These are phyloP conservation scores for Dasypus novemcinctus DNA, from an alignment of 2,113 vertebrate genomes.

Conservation along the genomic window DNA sequence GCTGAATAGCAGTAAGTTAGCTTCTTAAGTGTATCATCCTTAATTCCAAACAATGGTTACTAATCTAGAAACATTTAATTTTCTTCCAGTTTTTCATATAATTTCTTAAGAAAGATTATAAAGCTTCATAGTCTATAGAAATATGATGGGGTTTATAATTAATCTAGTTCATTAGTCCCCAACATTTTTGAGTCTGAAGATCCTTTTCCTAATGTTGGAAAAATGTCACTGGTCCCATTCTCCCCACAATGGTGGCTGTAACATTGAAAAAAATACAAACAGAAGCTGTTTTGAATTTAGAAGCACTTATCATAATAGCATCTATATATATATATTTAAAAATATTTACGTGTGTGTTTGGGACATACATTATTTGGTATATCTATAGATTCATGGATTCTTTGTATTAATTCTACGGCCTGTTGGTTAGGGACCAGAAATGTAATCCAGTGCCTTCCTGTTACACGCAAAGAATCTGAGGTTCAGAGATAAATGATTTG, in stretches of 20 bases:
- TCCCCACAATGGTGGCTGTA: not conserved
- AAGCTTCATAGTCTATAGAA: not conserved
- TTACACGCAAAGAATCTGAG: not conserved
- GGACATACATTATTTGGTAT: not conserved
- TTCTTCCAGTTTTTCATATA: constrained; percentile 5
- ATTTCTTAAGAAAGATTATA: constrained; percentile 7
- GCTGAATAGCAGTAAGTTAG: constrained; percentile 20
- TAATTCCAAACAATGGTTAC: constrained; percentile 20
- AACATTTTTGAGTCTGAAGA: constrained; percentile 6
- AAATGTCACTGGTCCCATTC: not conserved
- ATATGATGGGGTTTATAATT: not conserved
- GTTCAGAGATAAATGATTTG: not conserved
- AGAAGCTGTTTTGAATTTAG: not conserved
- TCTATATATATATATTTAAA: constrained; percentile 38
- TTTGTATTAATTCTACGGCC: not conserved
- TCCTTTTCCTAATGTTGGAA: not conserved
- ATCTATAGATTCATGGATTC: not conserved
- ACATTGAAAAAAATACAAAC: not conserved
- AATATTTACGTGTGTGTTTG: constrained; percentile 1
- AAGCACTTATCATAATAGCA: not conserved
- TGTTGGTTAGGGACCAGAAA: not conserved
- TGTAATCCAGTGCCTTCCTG: not conserved
- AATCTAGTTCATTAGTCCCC: not conserved
- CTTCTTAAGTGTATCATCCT: not conserved
- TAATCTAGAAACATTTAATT: not conserved